Conservation (phyloP, 1,140 invertebrate genomes). For the Drepana arcuata region DNA sequence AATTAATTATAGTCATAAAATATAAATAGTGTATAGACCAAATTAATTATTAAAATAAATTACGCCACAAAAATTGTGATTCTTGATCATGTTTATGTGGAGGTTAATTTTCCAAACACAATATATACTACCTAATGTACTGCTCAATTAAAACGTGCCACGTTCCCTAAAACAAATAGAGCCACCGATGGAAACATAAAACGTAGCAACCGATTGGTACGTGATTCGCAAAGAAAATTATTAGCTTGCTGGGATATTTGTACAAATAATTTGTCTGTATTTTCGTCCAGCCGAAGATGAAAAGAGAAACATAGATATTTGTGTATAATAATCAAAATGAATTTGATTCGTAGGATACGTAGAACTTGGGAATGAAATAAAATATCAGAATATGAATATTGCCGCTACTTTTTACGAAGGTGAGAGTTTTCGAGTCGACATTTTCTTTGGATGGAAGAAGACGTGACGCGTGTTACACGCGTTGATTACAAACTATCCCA, state of each 20-base stretch:
- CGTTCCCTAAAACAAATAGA: slow-evolving; percentile 15
- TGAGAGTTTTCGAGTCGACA: no score
- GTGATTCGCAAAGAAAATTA: slow-evolving; percentile 18
- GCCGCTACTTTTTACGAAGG: no score
- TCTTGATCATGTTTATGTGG: no score
- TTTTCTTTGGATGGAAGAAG: no score
- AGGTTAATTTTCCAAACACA: not conserved
- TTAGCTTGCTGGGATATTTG: not conserved
- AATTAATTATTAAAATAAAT: no score
- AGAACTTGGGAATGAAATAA: no score
- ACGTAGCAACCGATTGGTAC: slow-evolving; percentile 19
- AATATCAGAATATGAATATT: no score
- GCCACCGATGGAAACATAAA: slow-evolving; percentile 15
- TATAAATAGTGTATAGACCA: no score
- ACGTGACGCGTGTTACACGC: no score
- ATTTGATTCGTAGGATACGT: not conserved
- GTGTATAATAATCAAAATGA: not conserved
- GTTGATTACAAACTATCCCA: no score
- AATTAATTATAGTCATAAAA: not conserved
- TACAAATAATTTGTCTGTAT: not conserved
- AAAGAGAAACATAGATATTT: not conserved
- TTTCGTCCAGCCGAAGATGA: no score
- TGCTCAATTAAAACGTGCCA: slow-evolving; percentile 12
- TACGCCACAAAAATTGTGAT: no score
- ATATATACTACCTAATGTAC: not conserved